Percentiles rank a stretch among this genome's conserved stretches.
These are phyloP conservation scores for Cuculus canorus DNA, from an alignment of 2,797 vertebrate genomes.

Conservation along the genomic window DNA sequence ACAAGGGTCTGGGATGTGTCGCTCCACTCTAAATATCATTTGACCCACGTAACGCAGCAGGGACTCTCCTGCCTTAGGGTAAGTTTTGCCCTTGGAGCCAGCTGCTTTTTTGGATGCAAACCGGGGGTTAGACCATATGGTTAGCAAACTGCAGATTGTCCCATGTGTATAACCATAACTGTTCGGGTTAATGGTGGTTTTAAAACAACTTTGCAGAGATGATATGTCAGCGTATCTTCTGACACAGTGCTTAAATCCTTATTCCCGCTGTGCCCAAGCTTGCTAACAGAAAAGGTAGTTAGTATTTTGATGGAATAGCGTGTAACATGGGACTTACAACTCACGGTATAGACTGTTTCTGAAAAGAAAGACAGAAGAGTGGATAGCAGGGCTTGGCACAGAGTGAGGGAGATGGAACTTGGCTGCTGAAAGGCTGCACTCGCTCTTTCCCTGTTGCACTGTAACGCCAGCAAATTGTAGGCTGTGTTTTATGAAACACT, in stretches of 20 bases:
- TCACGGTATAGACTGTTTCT: background rate
- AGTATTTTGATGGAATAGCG: background rate
- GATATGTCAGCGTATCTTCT: background rate
- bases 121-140: background rate
- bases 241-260: background rate
- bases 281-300: background rate
- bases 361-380: background rate
- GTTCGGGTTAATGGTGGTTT: background rate
- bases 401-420: background rate
- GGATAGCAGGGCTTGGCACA: background rate
- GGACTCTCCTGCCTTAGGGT: background rate
- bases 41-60: background rate
- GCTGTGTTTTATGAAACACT: background rate
- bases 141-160: background rate
- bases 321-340: background rate
- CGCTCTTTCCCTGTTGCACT: background rate
- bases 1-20: background rate
- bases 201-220: background rate
- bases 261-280: background rate
- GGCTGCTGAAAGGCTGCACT: background rate
- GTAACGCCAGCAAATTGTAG: background rate
- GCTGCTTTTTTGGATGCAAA: background rate
- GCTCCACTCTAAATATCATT: background rate
- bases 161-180: background rate
- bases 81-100: background rate